A percentile compares a stretch with the other conserved stretches of the same genome.
Evolutionary conservation across 2,888 invertebrate species (phyloP).

Genomic region (Cryptus armator): DNA sequence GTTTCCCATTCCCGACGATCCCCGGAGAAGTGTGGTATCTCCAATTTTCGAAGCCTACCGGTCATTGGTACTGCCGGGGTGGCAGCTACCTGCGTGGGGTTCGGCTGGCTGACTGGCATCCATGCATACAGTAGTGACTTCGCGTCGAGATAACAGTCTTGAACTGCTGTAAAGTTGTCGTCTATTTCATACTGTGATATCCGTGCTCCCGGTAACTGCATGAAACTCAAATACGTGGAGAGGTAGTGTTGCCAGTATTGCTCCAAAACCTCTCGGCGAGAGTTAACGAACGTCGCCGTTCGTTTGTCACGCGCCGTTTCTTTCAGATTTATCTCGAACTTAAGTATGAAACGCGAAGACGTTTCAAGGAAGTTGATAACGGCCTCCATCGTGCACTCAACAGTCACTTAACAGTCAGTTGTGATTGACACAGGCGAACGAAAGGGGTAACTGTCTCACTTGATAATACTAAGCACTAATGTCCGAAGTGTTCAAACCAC

Average conservation of each 20-base stretch:
- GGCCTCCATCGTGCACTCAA: no score
- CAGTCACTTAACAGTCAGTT: no score
- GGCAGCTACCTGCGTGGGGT: no score
- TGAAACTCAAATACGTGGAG: background rate
- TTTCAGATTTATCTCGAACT: slow-evolving; percentile 5
- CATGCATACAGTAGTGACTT: background rate
- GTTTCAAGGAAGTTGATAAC: background rate
- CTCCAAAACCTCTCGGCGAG: background rate
- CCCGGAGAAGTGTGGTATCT: slow-evolving; percentile 40
- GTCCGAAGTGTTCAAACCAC: no score
- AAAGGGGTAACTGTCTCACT: no score
- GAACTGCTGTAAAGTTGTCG: background rate
- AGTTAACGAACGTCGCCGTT: background rate
- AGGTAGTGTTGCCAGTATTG: slow-evolving; percentile 15
- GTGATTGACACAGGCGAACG: no score
- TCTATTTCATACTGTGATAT: background rate
- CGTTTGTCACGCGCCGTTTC: slow-evolving; percentile 7
- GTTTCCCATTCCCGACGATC: slow-evolving; percentile 34
- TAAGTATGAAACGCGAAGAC: background rate
- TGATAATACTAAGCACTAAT: no score
- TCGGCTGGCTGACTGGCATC: background rate
- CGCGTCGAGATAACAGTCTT: slow-evolving; percentile 7
- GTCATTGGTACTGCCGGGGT: background rate
- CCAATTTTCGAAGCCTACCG: slow-evolving; percentile 35
- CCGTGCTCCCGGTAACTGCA: background rate